Base-by-base conservation (phyloP, 2,797 vertebrate species). In the Rhinella marina region DNA sequence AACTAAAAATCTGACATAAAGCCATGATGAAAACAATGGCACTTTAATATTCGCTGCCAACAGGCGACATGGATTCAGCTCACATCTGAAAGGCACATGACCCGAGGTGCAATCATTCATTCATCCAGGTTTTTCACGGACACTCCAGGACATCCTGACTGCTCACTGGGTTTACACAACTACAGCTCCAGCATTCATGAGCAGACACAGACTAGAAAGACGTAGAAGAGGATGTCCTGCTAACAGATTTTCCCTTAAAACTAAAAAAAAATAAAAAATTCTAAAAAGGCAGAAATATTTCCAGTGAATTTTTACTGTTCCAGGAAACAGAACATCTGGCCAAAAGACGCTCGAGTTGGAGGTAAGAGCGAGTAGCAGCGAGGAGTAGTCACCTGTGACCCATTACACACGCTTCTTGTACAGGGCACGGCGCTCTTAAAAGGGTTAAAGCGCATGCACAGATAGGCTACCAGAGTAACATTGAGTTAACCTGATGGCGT, bases 141-240 rank as follows among this genome's bases (percentile, higher is more conserved):
- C 79, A 23, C 79, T 64, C 23, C 79, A 64, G 79, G 61, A 64
- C 80, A 81, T 81, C 59, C 80, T 64, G 59, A 81, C 50, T 50
- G 23, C 48, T 81, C 66, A 13, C 59, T 41, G 32, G 48, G 80
- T 48, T 64, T 50, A 81, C 23, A 52, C 13, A 4, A 81, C 62
- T 32, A 48, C 79, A 29, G 50, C 81, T 57, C 32, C 25, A 23
- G 21, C 14, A 19, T 64, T 50, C 2, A 7, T 23, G 17, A 72
- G 66, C 68, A 52, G 73, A 57, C 12, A 59, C 3, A 73, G 25
- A 73, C 82, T 21, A 32, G 57, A 54, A 32, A 41, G 52, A 54
- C 11, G 54, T 41, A 1, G 10, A 64, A 73, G 54, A 16, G 56
- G 56, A 73, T 27, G 10, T 16, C 11, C 27, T 9, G 56, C 68